Base-by-base conservation (phyloP, 2,113 vertebrate species). In the Macaca fascicularis region DNA sequence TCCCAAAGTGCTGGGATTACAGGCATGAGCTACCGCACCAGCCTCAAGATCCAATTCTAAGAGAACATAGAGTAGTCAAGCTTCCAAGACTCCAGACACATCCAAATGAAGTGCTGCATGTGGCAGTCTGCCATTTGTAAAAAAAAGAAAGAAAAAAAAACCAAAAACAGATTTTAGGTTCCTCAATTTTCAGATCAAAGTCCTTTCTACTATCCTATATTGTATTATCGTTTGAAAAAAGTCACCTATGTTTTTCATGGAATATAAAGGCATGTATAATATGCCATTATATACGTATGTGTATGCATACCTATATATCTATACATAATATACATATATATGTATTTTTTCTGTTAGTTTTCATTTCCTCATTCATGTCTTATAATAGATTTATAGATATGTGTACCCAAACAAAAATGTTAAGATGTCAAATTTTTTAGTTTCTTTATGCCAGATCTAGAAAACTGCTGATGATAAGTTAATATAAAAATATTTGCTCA, bases 41-140 rank as follows among this genome's bases (percentile, higher is more conserved):
- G 12, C 61, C 99, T 99, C 99, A 99, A 99, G 99, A 99, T 99
- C 99, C 99, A 99, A 99, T 99, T 99, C 99, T 99, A 99, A 99
- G 99, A 99, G 99, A 99, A 99, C 99, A 99, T 99, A 99, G 99
- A 99, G 99, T 99, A 99, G 99, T 99, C 99, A 99, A 99, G 99
- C 99, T 98, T 99, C 99, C 99, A 99, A 99, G 99, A 99, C 99
- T 99, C 99, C 99, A 99, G 98, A 99, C 99, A 99, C 99, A 99
- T 99, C 99, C 99, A 99, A 99, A 95, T 99, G 99, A 98, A 99
- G 99, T 99, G 93, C 99, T 99, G 99, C 99, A 99, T 86, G 99
- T 99, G 99, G 99, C 99, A 99, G 99, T 99, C 69, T 99, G 99
- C 99, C 99, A 80, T 97, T 99, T 99, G 99, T 5, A 35, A 50